A percentile compares a stretch with the other conserved stretches of the same genome.
Conservation (phyloP, 2,113 vertebrate species). For the Phasianus colchicus region DNA sequence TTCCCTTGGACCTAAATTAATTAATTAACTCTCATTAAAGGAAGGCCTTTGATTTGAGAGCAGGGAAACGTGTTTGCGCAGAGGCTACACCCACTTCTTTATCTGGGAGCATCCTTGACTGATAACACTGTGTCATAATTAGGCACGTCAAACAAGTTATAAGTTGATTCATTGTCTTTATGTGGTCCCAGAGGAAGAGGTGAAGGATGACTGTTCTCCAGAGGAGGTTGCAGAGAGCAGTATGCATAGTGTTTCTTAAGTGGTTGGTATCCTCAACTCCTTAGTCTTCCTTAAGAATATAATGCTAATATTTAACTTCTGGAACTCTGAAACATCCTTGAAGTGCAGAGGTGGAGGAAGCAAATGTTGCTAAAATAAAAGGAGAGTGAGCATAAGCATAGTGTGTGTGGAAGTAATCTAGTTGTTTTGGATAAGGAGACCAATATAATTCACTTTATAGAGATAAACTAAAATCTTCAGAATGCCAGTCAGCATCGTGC, state of each 20-base stretch:
- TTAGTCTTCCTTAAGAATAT: background rate
- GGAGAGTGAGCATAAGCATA: background rate
- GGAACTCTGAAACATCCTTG: background rate
- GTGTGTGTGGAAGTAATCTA: background rate
- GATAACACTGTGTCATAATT: background rate
- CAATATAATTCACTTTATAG: background rate
- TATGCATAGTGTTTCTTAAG: background rate
- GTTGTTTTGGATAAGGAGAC: background rate
- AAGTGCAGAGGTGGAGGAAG: background rate
- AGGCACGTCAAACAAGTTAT: background rate
- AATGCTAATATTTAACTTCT: background rate
- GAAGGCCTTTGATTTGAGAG: constrained; percentile 15
- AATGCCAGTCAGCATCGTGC: background rate
- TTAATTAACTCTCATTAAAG: constrained; percentile 32
- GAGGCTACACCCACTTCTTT: constrained; percentile 36
- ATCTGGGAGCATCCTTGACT: constrained; percentile 34
- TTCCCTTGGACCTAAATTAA: constrained; percentile 35
- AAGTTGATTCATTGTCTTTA: constrained; percentile 32
- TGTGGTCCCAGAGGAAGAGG: constrained; percentile 10
- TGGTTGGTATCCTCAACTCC: background rate
- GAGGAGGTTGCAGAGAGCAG: background rate
- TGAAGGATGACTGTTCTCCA: background rate
- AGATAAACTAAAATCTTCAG: background rate
- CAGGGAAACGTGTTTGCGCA: background rate
- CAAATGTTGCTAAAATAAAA: background rate